Conservation (phyloP, 2,888 invertebrate genomes). For the Myopa testacea region DNA sequence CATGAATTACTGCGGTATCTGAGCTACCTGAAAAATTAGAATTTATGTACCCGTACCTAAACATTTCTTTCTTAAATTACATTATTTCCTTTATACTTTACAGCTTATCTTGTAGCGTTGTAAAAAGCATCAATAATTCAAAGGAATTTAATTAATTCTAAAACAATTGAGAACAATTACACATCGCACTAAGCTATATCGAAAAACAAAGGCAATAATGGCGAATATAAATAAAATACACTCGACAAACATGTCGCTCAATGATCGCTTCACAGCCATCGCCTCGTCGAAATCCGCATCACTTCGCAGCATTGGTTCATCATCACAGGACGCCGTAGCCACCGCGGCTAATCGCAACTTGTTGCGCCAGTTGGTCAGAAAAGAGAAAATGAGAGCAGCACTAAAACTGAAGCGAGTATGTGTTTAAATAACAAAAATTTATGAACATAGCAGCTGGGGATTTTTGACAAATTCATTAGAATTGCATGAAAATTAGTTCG, state of each 20-base stretch:
- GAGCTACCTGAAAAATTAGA: no score
- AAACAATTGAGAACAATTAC: no score
- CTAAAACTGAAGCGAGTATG: constrained; percentile 68
- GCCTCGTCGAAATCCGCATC: constrained; percentile 53
- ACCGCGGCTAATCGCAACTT: constrained; percentile 64
- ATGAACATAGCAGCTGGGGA: constrained; percentile 4
- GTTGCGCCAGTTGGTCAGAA: constrained; percentile 63
- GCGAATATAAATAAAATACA: constrained; percentile 57
- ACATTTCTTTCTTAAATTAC: no score
- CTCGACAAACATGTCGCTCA: constrained; percentile 69
- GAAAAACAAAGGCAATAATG: background rate
- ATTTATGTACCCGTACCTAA: no score
- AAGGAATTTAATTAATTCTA: no score
- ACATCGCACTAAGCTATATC: no score
- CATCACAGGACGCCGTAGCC: constrained; percentile 47
- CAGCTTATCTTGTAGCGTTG: no score
- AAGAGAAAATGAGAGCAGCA: constrained; percentile 66
- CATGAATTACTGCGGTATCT: no score
- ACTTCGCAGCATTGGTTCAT: constrained; percentile 51
- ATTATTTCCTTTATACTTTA: no score
- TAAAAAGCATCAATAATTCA: no score
- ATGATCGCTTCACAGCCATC: constrained; percentile 68
- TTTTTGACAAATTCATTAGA: no score
- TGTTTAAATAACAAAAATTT: constrained; percentile 47
- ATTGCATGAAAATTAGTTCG: no score